Evolutionary conservation across 2,113 vertebrate genomes (phyloP).

Genomic region (Antechinus flavipes): DNA sequence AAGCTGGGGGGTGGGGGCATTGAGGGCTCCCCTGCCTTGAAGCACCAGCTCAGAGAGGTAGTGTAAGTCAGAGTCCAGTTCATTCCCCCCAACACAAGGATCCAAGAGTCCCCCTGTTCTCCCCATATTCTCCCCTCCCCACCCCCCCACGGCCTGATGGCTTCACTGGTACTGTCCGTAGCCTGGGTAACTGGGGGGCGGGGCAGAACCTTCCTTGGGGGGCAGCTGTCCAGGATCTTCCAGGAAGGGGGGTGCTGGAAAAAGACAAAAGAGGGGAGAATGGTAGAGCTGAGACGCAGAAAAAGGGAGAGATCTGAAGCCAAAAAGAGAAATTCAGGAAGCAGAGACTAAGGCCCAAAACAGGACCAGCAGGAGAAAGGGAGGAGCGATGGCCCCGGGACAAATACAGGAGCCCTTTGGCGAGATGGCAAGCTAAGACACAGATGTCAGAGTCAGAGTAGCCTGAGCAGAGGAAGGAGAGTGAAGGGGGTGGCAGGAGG

Average conservation of each 20-base stretch:
- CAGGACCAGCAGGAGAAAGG: neutral
- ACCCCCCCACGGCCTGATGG: neutral
- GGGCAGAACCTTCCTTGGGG: slow-evolving; percentile 82
- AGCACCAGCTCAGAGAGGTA: slow-evolving; percentile 77
- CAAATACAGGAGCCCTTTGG: neutral
- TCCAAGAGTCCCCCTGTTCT: neutral
- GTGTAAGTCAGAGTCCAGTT: slow-evolving; percentile 53
- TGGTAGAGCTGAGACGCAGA: neutral
- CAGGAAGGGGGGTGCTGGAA: slow-evolving; percentile 86
- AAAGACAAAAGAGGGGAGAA: slow-evolving; percentile 47
- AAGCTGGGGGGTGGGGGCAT: slow-evolving; percentile 14
- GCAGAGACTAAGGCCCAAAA: no score
- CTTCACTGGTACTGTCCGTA: slow-evolving; percentile 86
- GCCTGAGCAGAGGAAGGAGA: neutral
- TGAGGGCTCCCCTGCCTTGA: slow-evolving; percentile 52
- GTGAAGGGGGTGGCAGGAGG: neutral
- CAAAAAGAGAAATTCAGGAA: neutral
- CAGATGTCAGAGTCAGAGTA: neutral
- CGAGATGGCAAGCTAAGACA: neutral
- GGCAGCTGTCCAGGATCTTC: slow-evolving; percentile 91
- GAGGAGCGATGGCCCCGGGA: neutral
- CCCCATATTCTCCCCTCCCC: neutral
- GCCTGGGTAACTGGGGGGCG: slow-evolving; percentile 69
- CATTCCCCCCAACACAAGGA: slow-evolving; percentile 51
- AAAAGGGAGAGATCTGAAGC: neutral